phyloP scores from a whole-genome alignment of 1,140 invertebrate species.

The Drosophila mayri region DNA sequence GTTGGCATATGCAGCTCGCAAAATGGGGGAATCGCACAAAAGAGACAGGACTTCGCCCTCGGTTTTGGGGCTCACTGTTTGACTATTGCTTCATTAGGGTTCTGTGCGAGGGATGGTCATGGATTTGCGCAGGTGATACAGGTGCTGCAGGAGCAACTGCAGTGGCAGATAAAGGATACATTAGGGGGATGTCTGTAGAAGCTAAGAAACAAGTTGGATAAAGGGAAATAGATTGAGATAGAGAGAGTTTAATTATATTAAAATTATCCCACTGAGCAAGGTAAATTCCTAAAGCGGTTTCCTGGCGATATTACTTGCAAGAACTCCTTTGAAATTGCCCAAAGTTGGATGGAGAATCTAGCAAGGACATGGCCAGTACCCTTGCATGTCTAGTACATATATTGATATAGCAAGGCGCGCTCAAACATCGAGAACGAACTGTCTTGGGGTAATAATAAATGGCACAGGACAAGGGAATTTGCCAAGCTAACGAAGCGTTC shows the following conservation, averaged over 20 bases:
- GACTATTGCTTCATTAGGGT: constrained; percentile 41
- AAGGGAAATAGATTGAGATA: not conserved
- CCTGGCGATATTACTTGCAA: not conserved
- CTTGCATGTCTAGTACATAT: constrained; percentile 11
- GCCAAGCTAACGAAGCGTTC: constrained; percentile 50
- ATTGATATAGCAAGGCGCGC: constrained; percentile 19
- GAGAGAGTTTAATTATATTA: not conserved
- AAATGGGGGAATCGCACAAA: constrained; percentile 31
- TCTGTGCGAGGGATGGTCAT: constrained; percentile 15
- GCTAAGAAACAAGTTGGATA: not conserved
- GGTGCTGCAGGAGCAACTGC: constrained; percentile 22
- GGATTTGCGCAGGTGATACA: constrained; percentile 15
- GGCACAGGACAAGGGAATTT: constrained; percentile 51
- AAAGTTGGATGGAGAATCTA: not conserved
- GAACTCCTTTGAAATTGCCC: not conserved
- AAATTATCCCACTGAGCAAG: not conserved
- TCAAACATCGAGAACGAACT: constrained; percentile 31
- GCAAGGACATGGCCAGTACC: not conserved
- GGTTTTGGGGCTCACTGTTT: constrained; percentile 19
- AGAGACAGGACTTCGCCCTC: constrained; percentile 4
- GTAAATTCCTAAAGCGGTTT: not conserved
- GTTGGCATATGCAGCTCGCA: constrained; percentile 3
- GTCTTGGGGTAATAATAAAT: constrained; percentile 49
- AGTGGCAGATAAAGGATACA: constrained; percentile 13
- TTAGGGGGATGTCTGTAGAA: not conserved